Conservation (phyloP, 1,140 invertebrate genomes). For the Battus philenor region DNA sequence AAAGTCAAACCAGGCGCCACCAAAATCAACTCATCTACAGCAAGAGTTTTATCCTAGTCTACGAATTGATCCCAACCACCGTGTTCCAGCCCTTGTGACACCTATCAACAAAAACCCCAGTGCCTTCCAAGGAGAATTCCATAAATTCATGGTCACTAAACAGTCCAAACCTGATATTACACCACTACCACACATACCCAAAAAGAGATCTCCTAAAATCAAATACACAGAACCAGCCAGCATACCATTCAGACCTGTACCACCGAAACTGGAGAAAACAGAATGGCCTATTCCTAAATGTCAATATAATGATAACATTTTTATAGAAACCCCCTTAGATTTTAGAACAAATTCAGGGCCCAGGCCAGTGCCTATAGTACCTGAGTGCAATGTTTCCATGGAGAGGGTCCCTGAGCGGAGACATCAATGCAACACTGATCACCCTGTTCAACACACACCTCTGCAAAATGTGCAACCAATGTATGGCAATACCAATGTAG, state of each 20-base stretch:
- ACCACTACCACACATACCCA: neutral
- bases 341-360: conserved; percentile 43
- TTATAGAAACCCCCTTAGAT: conserved; percentile 50
- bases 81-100: conserved; percentile 33
- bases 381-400: conserved; percentile 2
- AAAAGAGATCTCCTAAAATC: conserved; percentile 14
- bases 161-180: conserved; percentile 1
- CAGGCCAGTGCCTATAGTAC: neutral
- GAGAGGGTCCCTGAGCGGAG: conserved; percentile 27
- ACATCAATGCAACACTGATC: conserved; percentile 25
- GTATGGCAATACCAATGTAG: conserved; percentile 33
- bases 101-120: conserved; percentile 55
- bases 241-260: conserved; percentile 2
- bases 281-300: conserved; percentile 46
- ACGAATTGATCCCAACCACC: conserved; percentile 25
- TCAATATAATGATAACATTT: conserved; percentile 62
- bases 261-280: conserved; percentile 18
- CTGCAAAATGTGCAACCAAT: conserved; percentile 30
- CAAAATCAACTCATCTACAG: conserved; percentile 10
- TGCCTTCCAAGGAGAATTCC: conserved; percentile 58
- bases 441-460: conserved; percentile 21
- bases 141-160: conserved; percentile 51
- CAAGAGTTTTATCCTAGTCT: conserved; percentile 29
- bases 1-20: neutral
- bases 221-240: conserved; percentile 1